A percentile compares a stretch with the other conserved stretches of the same genome.
phyloP scores from a whole-genome alignment of 2,113 vertebrate genomes.

The Gallinago undulata region DNA sequence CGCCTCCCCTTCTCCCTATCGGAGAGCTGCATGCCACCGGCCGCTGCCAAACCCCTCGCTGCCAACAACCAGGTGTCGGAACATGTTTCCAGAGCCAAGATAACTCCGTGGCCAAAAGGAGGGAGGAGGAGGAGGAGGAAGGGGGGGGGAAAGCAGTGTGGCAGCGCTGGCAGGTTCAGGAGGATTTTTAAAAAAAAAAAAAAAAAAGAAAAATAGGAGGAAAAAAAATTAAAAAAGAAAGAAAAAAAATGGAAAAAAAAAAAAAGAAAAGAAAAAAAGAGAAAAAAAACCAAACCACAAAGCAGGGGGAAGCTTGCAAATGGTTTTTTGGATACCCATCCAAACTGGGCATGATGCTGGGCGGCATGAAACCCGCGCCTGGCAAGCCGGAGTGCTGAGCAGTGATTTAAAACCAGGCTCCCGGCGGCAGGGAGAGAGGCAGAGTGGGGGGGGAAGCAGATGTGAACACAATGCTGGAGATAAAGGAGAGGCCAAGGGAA shows the following conservation, averaged over 20 bases:
- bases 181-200: not conserved
- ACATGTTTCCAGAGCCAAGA: constrained; percentile 28
- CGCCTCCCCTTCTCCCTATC: not conserved
- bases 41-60: not conserved
- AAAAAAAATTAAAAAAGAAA: not conserved
- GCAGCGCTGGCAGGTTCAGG: not conserved
- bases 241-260: no score
- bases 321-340: not conserved
- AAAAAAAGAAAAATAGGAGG: not conserved
- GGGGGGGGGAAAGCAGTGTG: not conserved
- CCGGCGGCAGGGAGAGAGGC: constrained; percentile 14
- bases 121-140: no score
- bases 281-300: not conserved
- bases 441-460: constrained; percentile 41
- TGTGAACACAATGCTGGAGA: constrained; percentile 58
- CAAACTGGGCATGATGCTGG: not conserved
- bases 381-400: constrained; percentile 24
- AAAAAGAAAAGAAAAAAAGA: no score
- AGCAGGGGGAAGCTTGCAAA: not conserved
- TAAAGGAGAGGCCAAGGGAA: constrained; percentile 59
- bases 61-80: constrained; percentile 52
- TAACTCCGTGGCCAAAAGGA: not conserved
- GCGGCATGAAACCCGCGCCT: not conserved
- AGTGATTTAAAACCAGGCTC: constrained; percentile 47
- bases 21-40: not conserved